These are phyloP conservation scores for Pristionchus arcanus DNA, from an alignment of 2,888 invertebrate genomes.

Conservation along the genomic window DNA sequence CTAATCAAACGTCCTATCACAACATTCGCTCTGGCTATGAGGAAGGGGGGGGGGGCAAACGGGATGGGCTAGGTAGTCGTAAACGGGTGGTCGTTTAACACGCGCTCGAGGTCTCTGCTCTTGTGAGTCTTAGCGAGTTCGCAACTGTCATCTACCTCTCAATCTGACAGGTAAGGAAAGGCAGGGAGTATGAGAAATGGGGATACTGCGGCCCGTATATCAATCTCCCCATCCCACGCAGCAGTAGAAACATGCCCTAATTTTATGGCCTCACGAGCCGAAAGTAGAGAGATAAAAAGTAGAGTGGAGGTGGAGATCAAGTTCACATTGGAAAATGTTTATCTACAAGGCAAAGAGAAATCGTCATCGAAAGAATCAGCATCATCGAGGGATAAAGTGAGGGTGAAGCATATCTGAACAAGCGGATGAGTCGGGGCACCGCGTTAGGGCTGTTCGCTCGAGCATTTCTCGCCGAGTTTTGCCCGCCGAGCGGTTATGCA, in stretches of 20 bases:
- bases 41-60: background rate
- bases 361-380: background rate
- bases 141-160: background rate
- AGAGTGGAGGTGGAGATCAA: background rate
- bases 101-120: background rate
- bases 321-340: background rate
- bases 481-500: too few relatives aligned
- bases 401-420: background rate
- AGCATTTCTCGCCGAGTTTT: too few relatives aligned
- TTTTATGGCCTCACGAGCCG: background rate
- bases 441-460: too few relatives aligned
- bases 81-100: background rate
- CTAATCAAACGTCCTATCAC: background rate
- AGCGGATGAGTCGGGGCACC: too few relatives aligned
- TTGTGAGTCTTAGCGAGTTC: slow-evolving; percentile 23
- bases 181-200: background rate
- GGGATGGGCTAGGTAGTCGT: background rate
- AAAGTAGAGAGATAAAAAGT: background rate
- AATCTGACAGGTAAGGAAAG: background rate
- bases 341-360: too few relatives aligned
- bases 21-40: background rate
- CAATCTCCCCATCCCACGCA: background rate
- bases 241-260: background rate
- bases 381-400: background rate
- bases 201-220: background rate